Conservation (phyloP, 2,888 invertebrate species). For the Netelia inedita region DNA sequence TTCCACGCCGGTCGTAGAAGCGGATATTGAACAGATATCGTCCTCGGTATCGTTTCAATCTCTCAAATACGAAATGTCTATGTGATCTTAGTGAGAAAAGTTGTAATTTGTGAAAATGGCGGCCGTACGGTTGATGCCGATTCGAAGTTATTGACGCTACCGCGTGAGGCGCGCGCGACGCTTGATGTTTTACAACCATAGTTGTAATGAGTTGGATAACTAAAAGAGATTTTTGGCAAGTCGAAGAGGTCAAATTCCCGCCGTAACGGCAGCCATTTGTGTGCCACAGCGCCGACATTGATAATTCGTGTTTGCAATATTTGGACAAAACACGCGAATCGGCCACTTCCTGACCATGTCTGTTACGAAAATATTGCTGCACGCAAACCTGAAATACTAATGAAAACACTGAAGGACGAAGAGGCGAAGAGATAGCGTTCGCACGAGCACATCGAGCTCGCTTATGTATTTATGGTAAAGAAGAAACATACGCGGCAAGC, state of each 20-base stretch:
- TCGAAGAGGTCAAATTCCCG: not conserved
- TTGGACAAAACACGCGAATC: conserved; percentile 27
- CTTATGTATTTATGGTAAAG: conserved; percentile 43
- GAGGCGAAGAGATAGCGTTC: conserved; percentile 14
- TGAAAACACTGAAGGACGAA: not conserved
- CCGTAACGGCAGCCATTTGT: not conserved
- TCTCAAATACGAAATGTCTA: not conserved
- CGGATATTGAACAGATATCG: conserved; percentile 11
- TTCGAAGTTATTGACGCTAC: not conserved
- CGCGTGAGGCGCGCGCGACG: too few relatives aligned
- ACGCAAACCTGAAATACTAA: conserved; percentile 30
- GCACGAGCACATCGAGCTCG: conserved; percentile 11
- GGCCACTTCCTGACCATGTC: conserved; percentile 23
- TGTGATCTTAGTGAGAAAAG: conserved; percentile 23
- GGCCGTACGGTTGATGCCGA: not conserved
- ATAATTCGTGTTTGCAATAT: not conserved
- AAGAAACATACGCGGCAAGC: conserved; percentile 55
- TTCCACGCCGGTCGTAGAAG: conserved; percentile 64
- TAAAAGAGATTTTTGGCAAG: not conserved
- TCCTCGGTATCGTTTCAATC: not conserved
- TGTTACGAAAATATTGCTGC: conserved; percentile 34
- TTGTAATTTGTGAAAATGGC: conserved; percentile 15
- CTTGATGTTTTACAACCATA: too few relatives aligned
- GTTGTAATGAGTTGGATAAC: not conserved
- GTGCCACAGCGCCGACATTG: not conserved